Evolutionary conservation across 2,797 vertebrate genomes (phyloP), one percentile per base, ranked within the genome.

Genomic region (Phataginus tetradactyla): DNA sequence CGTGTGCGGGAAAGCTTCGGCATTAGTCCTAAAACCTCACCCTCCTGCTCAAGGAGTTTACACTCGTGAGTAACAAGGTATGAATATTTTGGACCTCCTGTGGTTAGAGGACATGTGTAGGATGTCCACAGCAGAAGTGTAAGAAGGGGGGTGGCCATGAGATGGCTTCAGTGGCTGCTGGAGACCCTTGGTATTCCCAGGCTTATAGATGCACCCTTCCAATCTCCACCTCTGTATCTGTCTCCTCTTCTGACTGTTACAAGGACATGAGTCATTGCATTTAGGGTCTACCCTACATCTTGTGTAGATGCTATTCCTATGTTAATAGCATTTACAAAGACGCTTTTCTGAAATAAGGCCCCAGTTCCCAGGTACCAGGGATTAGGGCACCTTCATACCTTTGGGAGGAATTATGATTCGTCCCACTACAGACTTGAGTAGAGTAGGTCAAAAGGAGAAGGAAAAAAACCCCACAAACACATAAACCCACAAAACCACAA

Each of bases 1-100:
- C 9, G 2, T 0, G 20, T 0, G 4, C 0, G 3, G 45, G 49
- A 12, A 53, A 4, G 17, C 8, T 71, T 15, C 49, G 0, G 1
- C 4, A 61, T 4, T 39, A 29, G 32, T 27, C 29, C 18, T 7
- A 11, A 71, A 34, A 71, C 1, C 17, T 32, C 64, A 7, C 1
- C 5, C 25, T 72, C 17, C 32, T 34, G 29, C 32, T 78, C 9
- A 32, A 53, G 45, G 42, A 4, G 20, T n/a, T 53, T 18, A 53
- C 4, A 9, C 13, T 7, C 5, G 6, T 4, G 55, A 17, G 25
- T 3, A 32, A 18, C 18, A 49, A 71, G 32, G 4, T 21, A 14
- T 12, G 45, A 45, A 45, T 45, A 45, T 45, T 45, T 45, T 45
- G 45, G 45, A 45, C 10, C 9, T 45, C 45, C 8, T 7, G 25